Base-by-base conservation (phyloP, 2,888 invertebrate species). In the Hirudinaria manillensis region DNA sequence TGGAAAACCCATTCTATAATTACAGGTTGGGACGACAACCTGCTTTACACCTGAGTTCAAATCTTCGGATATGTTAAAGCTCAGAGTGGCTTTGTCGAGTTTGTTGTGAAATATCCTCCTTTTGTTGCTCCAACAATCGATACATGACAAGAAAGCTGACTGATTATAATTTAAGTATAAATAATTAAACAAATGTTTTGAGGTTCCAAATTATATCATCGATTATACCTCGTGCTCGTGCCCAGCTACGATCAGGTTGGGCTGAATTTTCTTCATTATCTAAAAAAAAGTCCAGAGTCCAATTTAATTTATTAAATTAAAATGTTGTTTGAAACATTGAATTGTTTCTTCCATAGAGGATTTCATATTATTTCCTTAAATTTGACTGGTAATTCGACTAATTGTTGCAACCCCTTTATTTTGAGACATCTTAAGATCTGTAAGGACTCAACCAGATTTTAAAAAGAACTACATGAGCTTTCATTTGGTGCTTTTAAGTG, bases 1-100 rank as follows among this genome's bases (percentile, higher is more conserved):
- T 3, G 86, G 84, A 29, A 91, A 92, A 0, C 97, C 97, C 97
- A 98, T 98, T 81, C 98, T 89, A 84, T 98, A 98, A 0, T 94
- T 95, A 83, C 93, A 94, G 0, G 97, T 95, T 2, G 97, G 97
- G 79, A 94, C 91, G 85, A 91, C 89, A 71, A 97, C 89, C 87
- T 97, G 96, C 81, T 89, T 88, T 77, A 90, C 27, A 3, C 81
- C 71, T 19, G 68, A 34, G 34, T 71, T 32, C 21, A 19, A 34
- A 29, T 53, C 45, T 34, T 71, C 4, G 61, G 72, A 29, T 34
- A 34, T 67, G 67, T 68, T 68, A 13, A 29, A 13, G 68, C 32
- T 68, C 68, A 71, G 27, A 24, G 29, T n/a, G 24, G 24, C 51
- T 21, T 71, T 16, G 13, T 21, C 24, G 36, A 27, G 16, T 16